phyloP scores from a whole-genome alignment of 2,113 vertebrate genomes.

The Salminus brasiliensis region DNA sequence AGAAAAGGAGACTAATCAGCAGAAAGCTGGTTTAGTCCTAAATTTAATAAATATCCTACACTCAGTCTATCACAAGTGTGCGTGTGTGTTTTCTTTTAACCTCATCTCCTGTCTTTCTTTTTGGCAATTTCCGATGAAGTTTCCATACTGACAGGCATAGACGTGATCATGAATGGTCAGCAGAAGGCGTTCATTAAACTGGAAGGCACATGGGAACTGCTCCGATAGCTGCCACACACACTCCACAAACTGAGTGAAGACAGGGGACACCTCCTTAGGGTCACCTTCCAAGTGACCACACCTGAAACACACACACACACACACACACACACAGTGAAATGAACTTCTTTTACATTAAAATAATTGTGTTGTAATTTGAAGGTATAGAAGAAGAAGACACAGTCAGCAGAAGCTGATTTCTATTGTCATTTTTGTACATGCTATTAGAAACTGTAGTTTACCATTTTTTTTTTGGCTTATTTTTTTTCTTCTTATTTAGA shows the following conservation, averaged over 20 bases:
- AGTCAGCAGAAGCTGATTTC: no score
- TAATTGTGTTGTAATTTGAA: no score
- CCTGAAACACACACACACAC: constrained; percentile 58
- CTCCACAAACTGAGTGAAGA: constrained; percentile 85
- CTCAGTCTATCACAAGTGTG: neutral
- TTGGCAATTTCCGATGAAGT: constrained; percentile 85
- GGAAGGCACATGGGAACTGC: constrained; percentile 82
- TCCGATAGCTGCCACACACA: constrained; percentile 84
- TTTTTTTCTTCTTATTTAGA: no score
- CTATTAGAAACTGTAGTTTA: no score
- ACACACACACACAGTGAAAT: no score
- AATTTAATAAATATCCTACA: no score
- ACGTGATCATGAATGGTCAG: constrained; percentile 81
- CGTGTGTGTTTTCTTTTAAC: constrained; percentile 66
- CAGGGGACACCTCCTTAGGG: constrained; percentile 81
- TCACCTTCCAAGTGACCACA: constrained; percentile 81
- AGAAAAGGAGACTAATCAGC: no score
- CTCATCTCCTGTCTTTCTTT: constrained; percentile 77
- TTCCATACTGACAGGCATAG: constrained; percentile 84
- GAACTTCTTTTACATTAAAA: no score
- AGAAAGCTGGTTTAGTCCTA: no score
- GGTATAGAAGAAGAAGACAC: no score
- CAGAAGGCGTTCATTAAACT: constrained; percentile 79
- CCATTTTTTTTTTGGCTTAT: no score
- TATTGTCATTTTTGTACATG: no score